Conservation (phyloP, 1,140 invertebrate genomes). For the Drosophila miranda region DNA sequence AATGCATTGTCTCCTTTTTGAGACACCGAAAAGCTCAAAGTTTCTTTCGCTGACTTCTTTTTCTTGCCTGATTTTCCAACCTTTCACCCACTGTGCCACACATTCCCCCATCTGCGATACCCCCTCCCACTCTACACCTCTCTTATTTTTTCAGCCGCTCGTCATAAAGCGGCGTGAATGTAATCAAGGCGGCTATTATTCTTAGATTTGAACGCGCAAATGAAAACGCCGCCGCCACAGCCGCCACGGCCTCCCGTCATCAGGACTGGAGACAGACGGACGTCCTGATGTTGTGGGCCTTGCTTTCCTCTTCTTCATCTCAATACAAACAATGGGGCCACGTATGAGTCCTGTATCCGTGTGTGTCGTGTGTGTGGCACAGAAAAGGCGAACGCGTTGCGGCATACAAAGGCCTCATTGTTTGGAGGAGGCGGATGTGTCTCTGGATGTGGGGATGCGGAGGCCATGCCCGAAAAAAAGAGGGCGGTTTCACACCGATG, state of each 20-base stretch:
- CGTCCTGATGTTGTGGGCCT: too few species aligned
- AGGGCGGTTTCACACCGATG: too few species aligned
- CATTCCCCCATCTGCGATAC: too few species aligned
- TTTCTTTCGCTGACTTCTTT: constrained; percentile 3
- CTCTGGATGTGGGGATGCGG: too few species aligned
- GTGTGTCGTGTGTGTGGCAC: constrained; percentile 15
- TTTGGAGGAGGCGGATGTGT: constrained; percentile 24
- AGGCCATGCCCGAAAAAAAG: too few species aligned
- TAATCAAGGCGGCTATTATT: constrained; percentile 78
- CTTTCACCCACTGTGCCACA: constrained; percentile 1
- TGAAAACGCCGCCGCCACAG: constrained; percentile 49
- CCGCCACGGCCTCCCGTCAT: too few species aligned
- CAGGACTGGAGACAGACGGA: too few species aligned
- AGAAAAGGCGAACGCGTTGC: constrained; percentile 59
- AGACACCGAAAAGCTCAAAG: too few species aligned
- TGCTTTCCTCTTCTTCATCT: not conserved
- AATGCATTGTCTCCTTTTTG: too few species aligned
- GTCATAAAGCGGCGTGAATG: constrained; percentile 79
- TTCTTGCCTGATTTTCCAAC: constrained; percentile 4
- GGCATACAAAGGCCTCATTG: constrained; percentile 72
- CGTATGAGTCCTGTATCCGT: constrained; percentile 27
- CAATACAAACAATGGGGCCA: constrained; percentile 68
- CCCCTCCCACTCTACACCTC: not conserved
- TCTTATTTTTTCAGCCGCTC: constrained; percentile 43
- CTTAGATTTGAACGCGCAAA: constrained; percentile 78